Evolutionary conservation across 2,113 vertebrate genomes (phyloP).

Genomic region (Tetraodon nigroviridis): DNA sequence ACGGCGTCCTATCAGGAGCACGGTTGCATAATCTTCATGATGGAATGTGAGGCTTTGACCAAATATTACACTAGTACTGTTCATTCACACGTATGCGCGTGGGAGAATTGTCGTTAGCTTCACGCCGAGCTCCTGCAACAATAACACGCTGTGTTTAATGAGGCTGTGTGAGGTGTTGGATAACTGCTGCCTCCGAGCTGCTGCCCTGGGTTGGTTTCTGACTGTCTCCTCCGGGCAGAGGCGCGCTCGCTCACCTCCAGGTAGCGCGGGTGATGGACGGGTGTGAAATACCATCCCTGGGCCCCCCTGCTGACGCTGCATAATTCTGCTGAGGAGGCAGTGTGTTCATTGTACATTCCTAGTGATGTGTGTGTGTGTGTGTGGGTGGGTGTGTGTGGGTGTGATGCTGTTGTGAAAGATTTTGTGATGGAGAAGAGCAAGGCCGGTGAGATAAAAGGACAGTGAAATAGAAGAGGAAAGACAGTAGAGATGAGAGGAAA

Average conservation of each 20-base stretch:
- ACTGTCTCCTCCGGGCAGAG: constrained; percentile 37
- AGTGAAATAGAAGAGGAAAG: constrained; percentile 13
- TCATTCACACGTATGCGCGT: constrained; percentile 5
- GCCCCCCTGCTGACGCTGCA: constrained; percentile 65
- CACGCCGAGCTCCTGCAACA: constrained; percentile 14
- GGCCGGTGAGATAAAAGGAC: neutral
- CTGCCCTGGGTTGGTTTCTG: constrained; percentile 49
- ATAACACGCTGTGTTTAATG: constrained; percentile 34
- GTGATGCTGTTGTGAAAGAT: constrained; percentile 15
- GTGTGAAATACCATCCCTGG: constrained; percentile 60
- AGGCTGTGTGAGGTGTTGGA: constrained; percentile 38
- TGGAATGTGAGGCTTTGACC: constrained; percentile 9
- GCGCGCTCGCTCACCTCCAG: constrained; percentile 49
- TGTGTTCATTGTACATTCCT: no score
- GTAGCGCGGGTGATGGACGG: constrained; percentile 43
- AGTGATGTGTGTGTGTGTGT: neutral
- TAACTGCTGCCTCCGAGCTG: constrained; percentile 55
- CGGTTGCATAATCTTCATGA: constrained; percentile 1
- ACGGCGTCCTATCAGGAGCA: constrained; percentile 1
- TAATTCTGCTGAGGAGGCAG: constrained; percentile 52
- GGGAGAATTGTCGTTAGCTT: constrained; percentile 20
- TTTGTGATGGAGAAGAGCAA: constrained; percentile 13
- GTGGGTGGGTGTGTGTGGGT: neutral
- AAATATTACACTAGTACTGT: constrained; percentile 16
- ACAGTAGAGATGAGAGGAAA: constrained; percentile 29